A percentile compares a stretch with the other conserved stretches of the same genome.
Conservation (phyloP, 2,797 vertebrate species). For the Micropoecilia bifurca region DNA sequence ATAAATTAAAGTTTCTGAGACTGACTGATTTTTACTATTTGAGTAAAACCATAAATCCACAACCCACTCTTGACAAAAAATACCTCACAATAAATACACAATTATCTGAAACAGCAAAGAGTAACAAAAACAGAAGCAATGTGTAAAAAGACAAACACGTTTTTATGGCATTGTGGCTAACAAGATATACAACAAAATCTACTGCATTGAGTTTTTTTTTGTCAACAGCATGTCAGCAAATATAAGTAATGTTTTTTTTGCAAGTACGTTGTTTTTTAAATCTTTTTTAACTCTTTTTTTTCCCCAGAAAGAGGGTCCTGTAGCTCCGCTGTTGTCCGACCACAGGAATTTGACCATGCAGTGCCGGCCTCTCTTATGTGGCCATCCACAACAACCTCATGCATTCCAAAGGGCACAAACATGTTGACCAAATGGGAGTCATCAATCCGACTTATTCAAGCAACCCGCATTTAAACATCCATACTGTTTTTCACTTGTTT, state of each 20-base stretch:
- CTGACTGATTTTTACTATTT: not conserved
- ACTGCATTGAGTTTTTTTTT: conserved; percentile 63
- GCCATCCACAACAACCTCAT: conserved; percentile 76
- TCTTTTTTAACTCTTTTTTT: conserved; percentile 36
- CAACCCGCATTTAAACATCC: conserved; percentile 74
- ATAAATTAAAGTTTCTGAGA: not conserved
- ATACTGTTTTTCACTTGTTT: conserved; percentile 82
- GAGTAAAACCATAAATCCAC: not conserved
- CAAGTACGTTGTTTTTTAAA: conserved; percentile 25
- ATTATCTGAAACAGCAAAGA: not conserved
- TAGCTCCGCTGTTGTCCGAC: conserved; percentile 77
- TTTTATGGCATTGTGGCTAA: not conserved
- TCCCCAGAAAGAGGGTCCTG: conserved; percentile 69
- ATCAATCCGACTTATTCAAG: conserved; percentile 80
- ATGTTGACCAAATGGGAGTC: conserved; percentile 84
- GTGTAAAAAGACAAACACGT: not conserved
- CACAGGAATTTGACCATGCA: conserved; percentile 81
- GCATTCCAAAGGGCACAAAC: conserved; percentile 85
- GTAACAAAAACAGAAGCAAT: not conserved
- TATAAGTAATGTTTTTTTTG: conserved; percentile 57
- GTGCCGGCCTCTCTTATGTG: conserved; percentile 78
- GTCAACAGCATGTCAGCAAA: conserved; percentile 73
- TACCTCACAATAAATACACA: not conserved
- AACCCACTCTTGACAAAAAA: not conserved
- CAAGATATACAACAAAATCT: not conserved